Evolutionary conservation across 2,888 invertebrate species (phyloP).

Genomic region (Hydriomena furcata): DNA sequence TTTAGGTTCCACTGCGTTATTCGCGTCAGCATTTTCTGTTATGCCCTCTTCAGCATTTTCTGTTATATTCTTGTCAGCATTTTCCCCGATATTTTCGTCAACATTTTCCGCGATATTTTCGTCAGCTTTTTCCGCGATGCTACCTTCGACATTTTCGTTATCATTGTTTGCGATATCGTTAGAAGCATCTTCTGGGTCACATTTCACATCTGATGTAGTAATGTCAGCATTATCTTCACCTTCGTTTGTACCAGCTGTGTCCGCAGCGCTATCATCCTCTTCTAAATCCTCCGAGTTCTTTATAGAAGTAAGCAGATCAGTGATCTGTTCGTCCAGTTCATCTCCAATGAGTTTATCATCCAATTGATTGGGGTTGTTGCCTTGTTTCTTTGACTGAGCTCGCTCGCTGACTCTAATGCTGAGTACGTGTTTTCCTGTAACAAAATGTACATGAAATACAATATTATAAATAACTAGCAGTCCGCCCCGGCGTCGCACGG

Average conservation of each 20-base stretch:
- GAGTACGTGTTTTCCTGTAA: conserved; percentile 50
- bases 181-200: not conserved
- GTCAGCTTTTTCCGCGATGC: not conserved
- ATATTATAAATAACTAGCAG: too few relatives aligned
- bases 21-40: conserved; percentile 6
- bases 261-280: conserved; percentile 11
- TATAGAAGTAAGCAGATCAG: conserved; percentile 55
- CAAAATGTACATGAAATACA: not conserved
- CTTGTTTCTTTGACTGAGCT: conserved; percentile 23
- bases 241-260: conserved; percentile 6
- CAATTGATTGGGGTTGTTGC: conserved; percentile 8
- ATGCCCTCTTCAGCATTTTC: not conserved
- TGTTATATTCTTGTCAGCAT: not conserved
- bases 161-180: not conserved
- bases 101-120: not conserved
- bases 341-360: conserved; percentile 26
- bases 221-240: not conserved
- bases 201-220: too few relatives aligned
- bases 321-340: conserved; percentile 58
- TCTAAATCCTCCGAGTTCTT: conserved; percentile 32
- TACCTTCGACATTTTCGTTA: not conserved
- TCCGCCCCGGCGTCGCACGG: too few relatives aligned
- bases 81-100: not conserved
- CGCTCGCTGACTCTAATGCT: conserved; percentile 47
- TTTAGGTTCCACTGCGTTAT: not conserved